Evolutionary conservation across 2,113 vertebrate genomes (phyloP).

Genomic region (Heloderma charlesbogerti): DNA sequence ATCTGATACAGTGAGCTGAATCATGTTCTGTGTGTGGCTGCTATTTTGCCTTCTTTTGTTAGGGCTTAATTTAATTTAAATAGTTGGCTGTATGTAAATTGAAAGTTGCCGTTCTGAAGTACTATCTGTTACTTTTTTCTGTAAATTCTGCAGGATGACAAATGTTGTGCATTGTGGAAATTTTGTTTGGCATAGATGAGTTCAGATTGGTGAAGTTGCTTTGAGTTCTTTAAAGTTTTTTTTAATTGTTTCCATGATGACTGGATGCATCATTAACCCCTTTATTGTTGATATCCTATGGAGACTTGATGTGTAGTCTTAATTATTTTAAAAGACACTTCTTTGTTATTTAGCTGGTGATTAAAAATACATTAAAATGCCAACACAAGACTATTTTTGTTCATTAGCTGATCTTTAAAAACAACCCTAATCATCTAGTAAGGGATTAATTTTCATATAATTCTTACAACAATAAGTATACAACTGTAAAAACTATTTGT

Average conservation of each 20-base stretch:
- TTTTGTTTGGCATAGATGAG: constrained; percentile 74
- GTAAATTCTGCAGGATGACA: constrained; percentile 67
- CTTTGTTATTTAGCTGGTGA: constrained; percentile 86
- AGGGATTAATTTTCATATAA: constrained; percentile 84
- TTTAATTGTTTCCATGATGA: constrained; percentile 80
- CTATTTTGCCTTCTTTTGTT: constrained; percentile 50
- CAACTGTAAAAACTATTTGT: constrained; percentile 80
- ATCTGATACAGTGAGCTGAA: background rate
- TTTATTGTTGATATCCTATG: constrained; percentile 86
- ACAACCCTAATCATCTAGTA: constrained; percentile 80
- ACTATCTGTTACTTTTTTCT: constrained; percentile 31
- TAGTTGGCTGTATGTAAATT: constrained; percentile 52
- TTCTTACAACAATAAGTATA: constrained; percentile 85
- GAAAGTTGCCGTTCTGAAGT: constrained; percentile 63
- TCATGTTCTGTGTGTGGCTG: background rate
- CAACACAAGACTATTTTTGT: constrained; percentile 81
- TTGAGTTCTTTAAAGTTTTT: constrained; percentile 77
- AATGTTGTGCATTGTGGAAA: constrained; percentile 70
- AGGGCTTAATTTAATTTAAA: constrained; percentile 64
- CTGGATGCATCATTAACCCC: constrained; percentile 85
- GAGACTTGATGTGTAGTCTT: constrained; percentile 85
- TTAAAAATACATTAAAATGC: constrained; percentile 88
- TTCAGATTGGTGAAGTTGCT: constrained; percentile 75
- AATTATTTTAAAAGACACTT: constrained; percentile 88
- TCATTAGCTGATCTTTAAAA: constrained; percentile 82